Evolutionary conservation across 2,888 invertebrate genomes (phyloP).

Genomic region (Epistrophella euchroma): DNA sequence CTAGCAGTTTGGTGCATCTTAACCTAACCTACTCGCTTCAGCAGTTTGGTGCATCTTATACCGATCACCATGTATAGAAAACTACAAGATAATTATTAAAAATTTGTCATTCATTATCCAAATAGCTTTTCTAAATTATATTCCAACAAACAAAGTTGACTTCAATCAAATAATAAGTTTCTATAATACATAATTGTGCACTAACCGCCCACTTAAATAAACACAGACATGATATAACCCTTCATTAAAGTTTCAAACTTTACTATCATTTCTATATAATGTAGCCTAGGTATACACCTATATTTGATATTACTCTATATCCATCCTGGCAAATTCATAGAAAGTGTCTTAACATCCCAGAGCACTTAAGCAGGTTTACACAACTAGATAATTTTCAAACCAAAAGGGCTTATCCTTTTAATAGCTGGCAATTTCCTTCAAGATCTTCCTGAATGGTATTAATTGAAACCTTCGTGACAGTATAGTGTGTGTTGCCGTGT

Average conservation of each 20-base stretch:
- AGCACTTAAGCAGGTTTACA: conserved; percentile 56
- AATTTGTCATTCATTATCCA: background rate
- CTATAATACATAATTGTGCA: background rate
- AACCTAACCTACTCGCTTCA: no score
- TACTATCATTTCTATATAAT: background rate
- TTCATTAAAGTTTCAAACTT: conserved; percentile 18
- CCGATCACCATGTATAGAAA: no score
- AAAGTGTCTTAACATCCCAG: conserved; percentile 27
- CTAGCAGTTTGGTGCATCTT: no score
- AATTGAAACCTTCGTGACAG: conserved; percentile 59
- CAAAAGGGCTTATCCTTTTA: conserved; percentile 54
- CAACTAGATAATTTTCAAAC: conserved; percentile 55
- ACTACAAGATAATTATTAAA: background rate
- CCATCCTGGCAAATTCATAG: background rate
- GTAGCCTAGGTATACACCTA: no score
- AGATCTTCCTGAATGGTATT: conserved; percentile 64
- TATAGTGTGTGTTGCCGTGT: background rate
- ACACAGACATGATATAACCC: conserved; percentile 7
- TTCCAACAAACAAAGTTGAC: background rate
- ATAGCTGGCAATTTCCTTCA: conserved; percentile 60
- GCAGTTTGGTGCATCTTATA: no score
- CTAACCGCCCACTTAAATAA: conserved; percentile 4
- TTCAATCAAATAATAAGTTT: background rate
- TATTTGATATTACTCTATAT: background rate
- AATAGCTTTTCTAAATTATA: background rate